These are phyloP conservation scores for Drosophila neonasuta DNA, from an alignment of 2,888 invertebrate genomes.

Conservation along the genomic window DNA sequence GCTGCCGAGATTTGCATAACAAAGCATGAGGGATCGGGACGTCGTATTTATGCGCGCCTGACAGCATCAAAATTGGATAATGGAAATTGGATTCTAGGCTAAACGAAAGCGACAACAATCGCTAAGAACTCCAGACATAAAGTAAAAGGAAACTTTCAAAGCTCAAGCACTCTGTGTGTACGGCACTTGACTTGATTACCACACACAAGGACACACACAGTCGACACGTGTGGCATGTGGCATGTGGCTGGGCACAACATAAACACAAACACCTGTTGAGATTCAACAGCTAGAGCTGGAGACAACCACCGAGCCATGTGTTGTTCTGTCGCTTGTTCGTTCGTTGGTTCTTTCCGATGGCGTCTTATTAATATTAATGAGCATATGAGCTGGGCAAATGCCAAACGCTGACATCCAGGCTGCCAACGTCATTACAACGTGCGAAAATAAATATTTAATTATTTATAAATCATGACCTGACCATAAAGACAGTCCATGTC, in stretches of 20 bases:
- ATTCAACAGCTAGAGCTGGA: slow-evolving; percentile 22
- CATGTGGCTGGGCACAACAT: slow-evolving; percentile 14
- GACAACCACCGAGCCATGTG: slow-evolving; percentile 21
- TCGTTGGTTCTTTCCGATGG: slow-evolving; percentile 10
- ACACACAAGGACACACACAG: slow-evolving; percentile 32
- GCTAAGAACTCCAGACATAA: slow-evolving; percentile 19
- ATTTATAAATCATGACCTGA: slow-evolving; percentile 74
- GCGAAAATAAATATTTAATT: slow-evolving; percentile 77
- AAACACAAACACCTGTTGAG: slow-evolving; percentile 66
- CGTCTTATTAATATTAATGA: slow-evolving; percentile 73
- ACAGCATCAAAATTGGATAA: slow-evolving; percentile 72
- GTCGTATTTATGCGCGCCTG: slow-evolving; percentile 63
- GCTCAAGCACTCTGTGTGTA: slow-evolving; percentile 20
- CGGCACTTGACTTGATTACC: slow-evolving; percentile 69
- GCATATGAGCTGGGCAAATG: slow-evolving; percentile 54
- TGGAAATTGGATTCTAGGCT: slow-evolving; percentile 71
- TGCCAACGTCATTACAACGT: slow-evolving; percentile 67
- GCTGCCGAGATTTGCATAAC: slow-evolving; percentile 65
- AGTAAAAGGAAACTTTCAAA: slow-evolving; percentile 36
- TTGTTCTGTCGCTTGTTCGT: slow-evolving; percentile 12
- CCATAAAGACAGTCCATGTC: slow-evolving; percentile 20
- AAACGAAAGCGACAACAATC: slow-evolving; percentile 38
- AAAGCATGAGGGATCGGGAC: slow-evolving; percentile 46
- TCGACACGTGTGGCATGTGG: slow-evolving; percentile 49
- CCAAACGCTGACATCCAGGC: slow-evolving; percentile 44